Conservation (phyloP, 2,888 invertebrate species). For the Cryptus armator region DNA sequence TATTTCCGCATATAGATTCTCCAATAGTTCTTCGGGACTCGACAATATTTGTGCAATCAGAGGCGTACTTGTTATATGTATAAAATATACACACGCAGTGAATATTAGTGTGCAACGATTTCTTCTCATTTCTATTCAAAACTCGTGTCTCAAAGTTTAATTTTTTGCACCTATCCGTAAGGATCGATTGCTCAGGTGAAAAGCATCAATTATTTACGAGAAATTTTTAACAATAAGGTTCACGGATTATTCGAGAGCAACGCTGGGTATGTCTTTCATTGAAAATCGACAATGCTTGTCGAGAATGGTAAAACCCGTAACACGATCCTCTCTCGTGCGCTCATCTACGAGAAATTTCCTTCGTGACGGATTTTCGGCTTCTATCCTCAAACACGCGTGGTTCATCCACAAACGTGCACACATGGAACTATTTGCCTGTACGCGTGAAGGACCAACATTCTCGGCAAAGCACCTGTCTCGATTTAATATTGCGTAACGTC, state of each 20-base stretch:
- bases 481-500: conserved; percentile 73
- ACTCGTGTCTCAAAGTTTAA: too few species aligned
- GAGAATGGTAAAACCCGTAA: conserved; percentile 28
- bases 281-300: conserved; percentile 18
- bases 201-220: not conserved
- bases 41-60: conserved; percentile 18
- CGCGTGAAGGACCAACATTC: too few species aligned
- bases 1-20: conserved; percentile 12
- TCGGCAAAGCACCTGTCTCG: conserved; percentile 38
- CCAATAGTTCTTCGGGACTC: not conserved
- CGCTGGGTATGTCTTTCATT: conserved; percentile 11
- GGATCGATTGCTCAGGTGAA: not conserved
- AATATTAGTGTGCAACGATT: not conserved
- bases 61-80: not conserved
- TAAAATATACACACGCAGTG: not conserved
- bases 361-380: conserved; percentile 43
- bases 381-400: conserved; percentile 34
- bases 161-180: not conserved
- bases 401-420: not conserved
- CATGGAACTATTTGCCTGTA: not conserved
- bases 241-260: not conserved
- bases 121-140: conserved; percentile 10
- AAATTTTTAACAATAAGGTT: not conserved
- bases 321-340: conserved; percentile 30
- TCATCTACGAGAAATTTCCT: not conserved